phyloP scores from a whole-genome alignment of 1,140 invertebrate genomes.

The Ostrea denselamellosa region DNA sequence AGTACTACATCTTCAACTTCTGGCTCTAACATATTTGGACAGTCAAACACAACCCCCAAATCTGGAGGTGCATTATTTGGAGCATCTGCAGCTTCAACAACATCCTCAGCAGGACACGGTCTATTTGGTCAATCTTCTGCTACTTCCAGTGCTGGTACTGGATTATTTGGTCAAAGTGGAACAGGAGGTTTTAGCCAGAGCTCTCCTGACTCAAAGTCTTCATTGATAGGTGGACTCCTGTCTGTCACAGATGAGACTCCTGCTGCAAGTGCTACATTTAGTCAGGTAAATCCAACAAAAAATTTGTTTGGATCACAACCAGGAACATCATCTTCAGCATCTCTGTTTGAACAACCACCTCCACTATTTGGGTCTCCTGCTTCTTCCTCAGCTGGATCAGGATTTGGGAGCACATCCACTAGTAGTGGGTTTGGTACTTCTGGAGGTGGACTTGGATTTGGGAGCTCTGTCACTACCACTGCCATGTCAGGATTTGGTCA shows the following conservation, averaged over 20 bases:
- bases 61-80: conserved; percentile 46
- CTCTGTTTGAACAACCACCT: conserved; percentile 39
- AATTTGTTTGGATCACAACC: conserved; percentile 16
- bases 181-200: conserved; percentile 58
- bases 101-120: conserved; percentile 46
- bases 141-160: conserved; percentile 27
- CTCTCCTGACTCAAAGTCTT: conserved; percentile 44
- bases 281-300: conserved; percentile 44
- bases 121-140: conserved; percentile 40
- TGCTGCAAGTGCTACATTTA: conserved; percentile 56
- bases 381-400: background rate
- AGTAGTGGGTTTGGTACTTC: conserved; percentile 3
- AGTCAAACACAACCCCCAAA: background rate
- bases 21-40: conserved; percentile 20
- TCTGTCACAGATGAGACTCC: background rate
- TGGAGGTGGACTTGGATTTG: conserved; percentile 11
- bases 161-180: background rate
- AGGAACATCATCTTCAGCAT: conserved; percentile 1
- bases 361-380: conserved; percentile 43
- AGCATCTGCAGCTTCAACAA: conserved; percentile 29
- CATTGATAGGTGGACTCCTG: conserved; percentile 19
- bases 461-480: conserved; percentile 29
- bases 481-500: conserved; percentile 4
- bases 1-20: background rate
- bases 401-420: conserved; percentile 6